phyloP scores from a whole-genome alignment of 2,888 invertebrate genomes.

The Fragum whitleyi region DNA sequence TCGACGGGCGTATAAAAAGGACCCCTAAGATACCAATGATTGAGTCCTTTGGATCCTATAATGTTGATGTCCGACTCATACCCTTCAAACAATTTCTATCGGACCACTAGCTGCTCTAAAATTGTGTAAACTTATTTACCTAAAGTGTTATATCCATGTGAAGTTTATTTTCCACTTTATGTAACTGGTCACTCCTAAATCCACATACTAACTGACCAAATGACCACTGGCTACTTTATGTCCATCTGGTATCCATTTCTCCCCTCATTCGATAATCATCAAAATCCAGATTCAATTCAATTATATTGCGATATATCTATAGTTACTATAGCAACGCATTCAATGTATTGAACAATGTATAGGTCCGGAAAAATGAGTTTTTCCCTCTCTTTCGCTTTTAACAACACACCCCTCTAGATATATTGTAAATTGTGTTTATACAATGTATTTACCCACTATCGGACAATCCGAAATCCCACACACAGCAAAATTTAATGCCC shows the following conservation, averaged over 20 bases:
- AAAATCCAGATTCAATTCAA: conserved; percentile 21
- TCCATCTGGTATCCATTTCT: conserved; percentile 16
- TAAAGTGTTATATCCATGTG: no score
- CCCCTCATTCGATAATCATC: conserved; percentile 16
- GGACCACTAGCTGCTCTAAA: no score
- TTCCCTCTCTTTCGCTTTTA: background rate
- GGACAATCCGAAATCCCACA: no score
- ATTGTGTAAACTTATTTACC: no score
- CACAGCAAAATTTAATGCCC: no score
- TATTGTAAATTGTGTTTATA: background rate
- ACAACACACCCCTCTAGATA: background rate
- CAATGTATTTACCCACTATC: no score
- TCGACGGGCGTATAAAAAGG: no score
- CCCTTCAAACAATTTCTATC: no score
- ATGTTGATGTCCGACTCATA: no score
- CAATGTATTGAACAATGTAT: conserved; percentile 1
- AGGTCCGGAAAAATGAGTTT: conserved; percentile 11
- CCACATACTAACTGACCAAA: conserved; percentile 12
- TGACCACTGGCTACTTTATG: conserved; percentile 12
- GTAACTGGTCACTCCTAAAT: conserved; percentile 9
- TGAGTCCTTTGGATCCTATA: no score
- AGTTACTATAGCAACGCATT: background rate
- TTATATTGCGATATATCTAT: conserved; percentile 22
- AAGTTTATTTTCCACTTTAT: background rate
- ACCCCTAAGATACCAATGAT: no score